Conservation (phyloP, 2,797 vertebrate species). For the Cyclura pinguis region DNA sequence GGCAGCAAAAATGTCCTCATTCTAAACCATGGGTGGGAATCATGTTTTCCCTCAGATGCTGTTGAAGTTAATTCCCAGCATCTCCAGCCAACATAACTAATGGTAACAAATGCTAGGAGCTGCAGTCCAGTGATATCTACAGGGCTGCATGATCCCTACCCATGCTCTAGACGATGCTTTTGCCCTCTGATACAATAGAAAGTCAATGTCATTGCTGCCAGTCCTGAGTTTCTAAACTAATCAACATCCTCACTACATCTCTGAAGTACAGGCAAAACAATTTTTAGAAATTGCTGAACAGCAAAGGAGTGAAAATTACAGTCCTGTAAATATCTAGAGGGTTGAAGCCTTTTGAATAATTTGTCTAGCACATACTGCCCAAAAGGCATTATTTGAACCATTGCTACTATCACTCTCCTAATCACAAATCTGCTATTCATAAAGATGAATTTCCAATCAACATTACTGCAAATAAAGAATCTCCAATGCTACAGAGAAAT, state of each 20-base stretch:
- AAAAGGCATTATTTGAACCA: constrained; percentile 8
- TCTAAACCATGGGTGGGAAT: neutral
- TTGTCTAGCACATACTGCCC: neutral
- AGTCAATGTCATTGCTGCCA: neutral
- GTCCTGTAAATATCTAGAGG: constrained; percentile 47
- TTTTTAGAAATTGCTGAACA: constrained; percentile 8
- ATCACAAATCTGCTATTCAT: constrained; percentile 26
- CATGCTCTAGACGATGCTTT: neutral
- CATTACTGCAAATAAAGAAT: constrained; percentile 28
- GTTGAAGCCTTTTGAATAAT: constrained; percentile 29
- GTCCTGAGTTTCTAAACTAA: constrained; percentile 32
- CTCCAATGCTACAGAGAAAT: constrained; percentile 12
- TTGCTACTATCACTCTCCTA: constrained; percentile 25
- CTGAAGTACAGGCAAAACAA: constrained; percentile 11
- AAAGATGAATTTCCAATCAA: constrained; percentile 42
- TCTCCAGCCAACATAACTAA: too few species aligned
- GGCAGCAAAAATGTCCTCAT: neutral
- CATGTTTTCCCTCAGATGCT: too few species aligned
- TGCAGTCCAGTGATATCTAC: too few species aligned
- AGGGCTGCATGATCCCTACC: too few species aligned
- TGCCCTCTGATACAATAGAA: neutral
- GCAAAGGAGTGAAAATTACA: neutral
- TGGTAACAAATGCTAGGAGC: too few species aligned
- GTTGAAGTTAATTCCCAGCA: too few species aligned
- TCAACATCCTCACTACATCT: constrained; percentile 1